Percentiles rank a stretch among this genome's conserved stretches.
phyloP scores from a whole-genome alignment of 2,113 vertebrate genomes.

The Gadus macrocephalus region DNA sequence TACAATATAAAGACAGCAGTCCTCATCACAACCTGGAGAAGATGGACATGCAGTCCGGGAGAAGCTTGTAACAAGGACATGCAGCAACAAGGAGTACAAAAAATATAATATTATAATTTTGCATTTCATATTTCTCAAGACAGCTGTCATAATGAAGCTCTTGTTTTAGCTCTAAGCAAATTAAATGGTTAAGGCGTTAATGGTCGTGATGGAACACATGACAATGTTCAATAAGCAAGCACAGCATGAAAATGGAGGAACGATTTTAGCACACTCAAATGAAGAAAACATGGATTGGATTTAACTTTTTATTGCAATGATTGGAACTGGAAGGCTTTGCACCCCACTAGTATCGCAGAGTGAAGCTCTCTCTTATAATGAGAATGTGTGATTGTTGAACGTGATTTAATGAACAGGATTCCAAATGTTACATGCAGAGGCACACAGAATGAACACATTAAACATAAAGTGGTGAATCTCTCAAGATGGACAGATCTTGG shows the following conservation, averaged over 20 bases:
- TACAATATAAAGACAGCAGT: slow-evolving; percentile 19
- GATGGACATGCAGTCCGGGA: no score
- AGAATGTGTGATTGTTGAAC: slow-evolving; percentile 28
- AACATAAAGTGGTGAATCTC: slow-evolving; percentile 35
- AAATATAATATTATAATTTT: background rate
- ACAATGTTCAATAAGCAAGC: background rate
- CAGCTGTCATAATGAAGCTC: no score
- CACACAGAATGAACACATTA: slow-evolving; percentile 37
- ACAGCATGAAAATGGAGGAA: slow-evolving; percentile 4
- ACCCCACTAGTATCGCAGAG: slow-evolving; percentile 1
- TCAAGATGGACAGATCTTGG: slow-evolving; percentile 14
- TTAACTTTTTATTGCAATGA: slow-evolving; percentile 63
- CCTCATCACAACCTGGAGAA: slow-evolving; percentile 22
- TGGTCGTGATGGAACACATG: slow-evolving; percentile 23
- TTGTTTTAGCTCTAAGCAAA: background rate
- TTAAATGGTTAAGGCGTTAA: background rate
- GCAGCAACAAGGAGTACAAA: no score
- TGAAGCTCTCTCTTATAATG: slow-evolving; percentile 11
- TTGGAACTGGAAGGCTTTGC: slow-evolving; percentile 30
- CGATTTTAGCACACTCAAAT: slow-evolving; percentile 19
- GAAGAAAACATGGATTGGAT: slow-evolving; percentile 51
- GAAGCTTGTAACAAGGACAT: no score
- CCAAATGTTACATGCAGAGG: slow-evolving; percentile 43
- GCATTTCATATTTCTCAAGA: slow-evolving; percentile 3
- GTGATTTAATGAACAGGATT: slow-evolving; percentile 49